Base-by-base conservation (phyloP, 1,140 invertebrate genomes). In the Neodiprion fabricii region DNA sequence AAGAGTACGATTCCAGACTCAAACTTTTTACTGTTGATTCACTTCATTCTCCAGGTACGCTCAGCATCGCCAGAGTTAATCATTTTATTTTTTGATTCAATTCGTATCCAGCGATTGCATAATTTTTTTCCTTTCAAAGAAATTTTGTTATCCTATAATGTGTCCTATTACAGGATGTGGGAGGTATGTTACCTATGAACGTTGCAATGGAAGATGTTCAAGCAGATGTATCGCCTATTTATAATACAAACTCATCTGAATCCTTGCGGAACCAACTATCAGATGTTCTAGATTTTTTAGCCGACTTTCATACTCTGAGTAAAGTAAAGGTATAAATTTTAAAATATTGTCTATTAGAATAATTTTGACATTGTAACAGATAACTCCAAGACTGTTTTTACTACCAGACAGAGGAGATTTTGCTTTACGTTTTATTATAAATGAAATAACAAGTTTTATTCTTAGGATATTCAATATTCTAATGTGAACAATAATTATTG, bases 271-370 rank as follows among this genome's bases (percentile, higher is more conserved):
- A 95, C 75, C 95, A 99, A 84, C 90, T 99, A 9, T 92, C 92
- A n/a, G 98, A 99, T 86, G 94, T 97, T 72, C 90, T 99, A 14
- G 98, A 99, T 71, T 98, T 99, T 85, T 91, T 99, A 76, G 93
- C 96, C 11, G 98, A 99, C 87, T 95, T 99, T 79, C 97, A 99
- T 83, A 97, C 98, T 0, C 91, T 99, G 67, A 97, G 94, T 73
- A 99, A 98, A 91, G 94, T 99, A 47, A 99, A 99, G 92, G 96
- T 97, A 88, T 80, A 75, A 40, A 40, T 40, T 40, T 61, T 12
- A 61, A 3, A 61, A 9, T 17, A 61, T 78, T 67, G 49, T 68
- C n/a, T 50, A 61, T 40, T 40, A 40, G 28, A 40, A 40, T 40
- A 40, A 40, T 40, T 40, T 40, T 2, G 1, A 40, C 28, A 40